Base-by-base conservation (phyloP, 2,888 invertebrate genomes). In the Agrotis segetum region DNA sequence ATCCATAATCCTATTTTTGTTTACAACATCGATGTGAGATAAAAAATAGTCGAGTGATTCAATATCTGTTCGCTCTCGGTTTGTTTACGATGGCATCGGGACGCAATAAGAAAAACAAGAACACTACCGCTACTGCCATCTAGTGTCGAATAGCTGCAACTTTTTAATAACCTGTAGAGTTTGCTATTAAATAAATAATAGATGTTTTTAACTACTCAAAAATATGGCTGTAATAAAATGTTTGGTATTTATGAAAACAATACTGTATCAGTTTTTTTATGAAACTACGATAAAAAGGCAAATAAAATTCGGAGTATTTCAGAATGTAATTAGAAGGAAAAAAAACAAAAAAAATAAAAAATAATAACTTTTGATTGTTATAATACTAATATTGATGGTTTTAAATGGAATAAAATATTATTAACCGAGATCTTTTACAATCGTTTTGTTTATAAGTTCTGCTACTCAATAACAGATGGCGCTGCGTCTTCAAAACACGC, bases 391-490 rank as follows among this genome's bases (percentile, higher is more conserved):
- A 1, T 24, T 24, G 2, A 40, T 3, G 11, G 7, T 0, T 56
- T 49, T 5, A 17, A 2, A 29, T 4, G 14, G 13, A 21, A n/a
- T 16, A 17, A 17, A 1, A 52, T 14, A 1, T 4, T 9, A 44
- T 21, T n/a, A n/a, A n/a, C n/a, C n/a, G n/a, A n/a, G n/a, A n/a
- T 55, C 11, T 34, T 52, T 11, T 56, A 40, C 9, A 40, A 40
- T 11, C 7, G 40, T 78, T 52, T 46, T 58, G 52, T 67, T 34
- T 3, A n/a, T 21, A 14, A 66, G 62, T 77, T 63, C 5, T 47
- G 74, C 94, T 92, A 92, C 87, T 92, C 85, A 40, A 76, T 75
- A 83, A 84, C 65, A 94, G 94, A 93, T 93, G 92, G 88, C 92
- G 88, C 47, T 83, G 68, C 47, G n/a, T 9, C 40, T 46, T 55